Evolutionary conservation across 2,888 invertebrate genomes (phyloP).

Genomic region (Pimpla rufipes): DNA sequence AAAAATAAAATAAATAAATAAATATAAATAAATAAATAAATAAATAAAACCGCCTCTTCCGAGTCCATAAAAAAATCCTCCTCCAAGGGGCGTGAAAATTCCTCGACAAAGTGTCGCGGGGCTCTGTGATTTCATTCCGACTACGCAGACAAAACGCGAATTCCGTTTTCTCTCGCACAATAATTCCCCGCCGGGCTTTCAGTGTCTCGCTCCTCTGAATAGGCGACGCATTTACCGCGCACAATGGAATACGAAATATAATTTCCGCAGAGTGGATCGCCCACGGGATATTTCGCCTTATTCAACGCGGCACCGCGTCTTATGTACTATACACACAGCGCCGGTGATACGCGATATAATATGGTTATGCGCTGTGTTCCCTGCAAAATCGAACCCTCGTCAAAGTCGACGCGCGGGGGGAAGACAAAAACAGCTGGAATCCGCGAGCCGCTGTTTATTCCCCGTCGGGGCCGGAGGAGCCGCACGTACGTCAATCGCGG

Average conservation of each 20-base stretch:
- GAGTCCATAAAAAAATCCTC: too few species aligned
- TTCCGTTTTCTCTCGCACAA: not conserved
- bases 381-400: conserved; percentile 25
- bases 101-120: too few species aligned
- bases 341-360: not conserved
- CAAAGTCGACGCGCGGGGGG: conserved; percentile 14
- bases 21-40: too few species aligned
- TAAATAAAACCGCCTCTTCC: too few species aligned
- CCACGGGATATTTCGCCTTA: not conserved
- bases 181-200: not conserved
- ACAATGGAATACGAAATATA: not conserved
- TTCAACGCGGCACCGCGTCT: not conserved
- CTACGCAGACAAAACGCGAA: not conserved
- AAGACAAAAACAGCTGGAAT: conserved; percentile 24
- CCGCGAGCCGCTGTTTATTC: conserved; percentile 3
- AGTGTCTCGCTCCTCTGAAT: not conserved
- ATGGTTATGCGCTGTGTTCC: not conserved
- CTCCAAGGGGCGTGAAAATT: too few species aligned
- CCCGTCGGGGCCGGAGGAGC: conserved; percentile 28
- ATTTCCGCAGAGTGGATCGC: not conserved
- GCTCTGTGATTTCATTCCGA: too few species aligned
- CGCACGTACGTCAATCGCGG: conserved; percentile 26
- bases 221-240: not conserved
- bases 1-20: too few species aligned
- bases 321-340: not conserved